Conservation (phyloP, 1,140 invertebrate genomes). For the Dendrolimus punctatus region DNA sequence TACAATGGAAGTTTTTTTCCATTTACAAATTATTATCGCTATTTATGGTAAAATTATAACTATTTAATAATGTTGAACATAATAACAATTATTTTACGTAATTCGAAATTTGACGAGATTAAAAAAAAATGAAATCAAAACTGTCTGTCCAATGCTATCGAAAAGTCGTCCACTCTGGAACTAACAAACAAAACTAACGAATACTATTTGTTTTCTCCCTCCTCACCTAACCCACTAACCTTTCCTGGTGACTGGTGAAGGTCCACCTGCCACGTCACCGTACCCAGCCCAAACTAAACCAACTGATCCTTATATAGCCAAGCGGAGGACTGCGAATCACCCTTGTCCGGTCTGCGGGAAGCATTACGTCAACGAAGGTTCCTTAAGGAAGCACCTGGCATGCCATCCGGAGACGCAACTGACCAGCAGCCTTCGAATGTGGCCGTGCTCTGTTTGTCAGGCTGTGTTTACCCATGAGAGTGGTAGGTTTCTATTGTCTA, state of each 20-base stretch:
- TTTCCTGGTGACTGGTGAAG: conserved; percentile 53
- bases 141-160: too few relatives aligned
- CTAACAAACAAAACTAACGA: conserved; percentile 52
- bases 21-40: too few relatives aligned
- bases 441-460: conserved; percentile 95
- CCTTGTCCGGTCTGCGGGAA: conserved; percentile 95
- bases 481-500: conserved; percentile 74
- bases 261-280: conserved; percentile 64
- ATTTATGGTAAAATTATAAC: too few relatives aligned
- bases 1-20: too few relatives aligned
- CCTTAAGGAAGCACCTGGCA: conserved; percentile 91
- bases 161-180: conserved; percentile 10
- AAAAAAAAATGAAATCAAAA: too few relatives aligned
- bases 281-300: conserved; percentile 69
- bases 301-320: conserved; percentile 86
- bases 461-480: conserved; percentile 95
- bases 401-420: conserved; percentile 94
- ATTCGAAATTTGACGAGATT: too few relatives aligned
- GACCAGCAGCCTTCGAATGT: conserved; percentile 90
- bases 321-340: conserved; percentile 93
- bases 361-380: conserved; percentile 95
- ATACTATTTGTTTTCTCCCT: conserved; percentile 49
- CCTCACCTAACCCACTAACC: conserved; percentile 61
- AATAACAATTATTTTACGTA: too few relatives aligned
- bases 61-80: too few relatives aligned